These are phyloP conservation scores for Epinephelus coioides DNA, from an alignment of 2,797 vertebrate genomes.

Conservation along the genomic window DNA sequence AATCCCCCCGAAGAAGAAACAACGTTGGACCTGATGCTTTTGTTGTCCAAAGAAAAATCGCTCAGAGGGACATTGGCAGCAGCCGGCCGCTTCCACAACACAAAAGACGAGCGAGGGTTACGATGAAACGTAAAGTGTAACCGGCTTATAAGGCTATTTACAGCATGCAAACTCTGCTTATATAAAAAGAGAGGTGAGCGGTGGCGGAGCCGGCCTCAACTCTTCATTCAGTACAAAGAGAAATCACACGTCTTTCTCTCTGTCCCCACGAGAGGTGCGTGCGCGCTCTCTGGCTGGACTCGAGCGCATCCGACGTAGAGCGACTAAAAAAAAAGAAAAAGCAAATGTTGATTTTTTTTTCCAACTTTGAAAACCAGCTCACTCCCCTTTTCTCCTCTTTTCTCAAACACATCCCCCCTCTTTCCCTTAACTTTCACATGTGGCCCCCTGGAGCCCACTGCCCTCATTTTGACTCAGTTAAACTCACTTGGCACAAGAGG, in stretches of 20 bases:
- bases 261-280: conserved; percentile 56
- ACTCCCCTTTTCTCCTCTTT: not conserved
- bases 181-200: conserved; percentile 43
- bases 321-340: not conserved
- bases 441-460: not conserved
- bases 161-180: conserved; percentile 63
- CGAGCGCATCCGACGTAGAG: conserved; percentile 64
- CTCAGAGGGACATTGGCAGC: conserved; percentile 54
- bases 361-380: conserved; percentile 7
- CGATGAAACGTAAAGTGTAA: conserved; percentile 38
- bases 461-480: not conserved
- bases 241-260: conserved; percentile 61
- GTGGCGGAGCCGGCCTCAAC: conserved; percentile 55
- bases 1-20: conserved; percentile 34
- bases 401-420: not conserved
- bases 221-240: conserved; percentile 80
- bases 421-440: not conserved
- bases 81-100: conserved; percentile 37
- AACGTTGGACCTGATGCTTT: conserved; percentile 66
- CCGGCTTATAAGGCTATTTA: conserved; percentile 73
- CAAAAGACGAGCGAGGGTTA: conserved; percentile 29
- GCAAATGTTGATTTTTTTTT: conserved; percentile 9
- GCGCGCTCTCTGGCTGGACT: conserved; percentile 59
- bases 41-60: conserved; percentile 55
- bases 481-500: not conserved